Evolutionary conservation across 2,888 invertebrate species (phyloP).

Genomic region (Ametastegia equiseti): DNA sequence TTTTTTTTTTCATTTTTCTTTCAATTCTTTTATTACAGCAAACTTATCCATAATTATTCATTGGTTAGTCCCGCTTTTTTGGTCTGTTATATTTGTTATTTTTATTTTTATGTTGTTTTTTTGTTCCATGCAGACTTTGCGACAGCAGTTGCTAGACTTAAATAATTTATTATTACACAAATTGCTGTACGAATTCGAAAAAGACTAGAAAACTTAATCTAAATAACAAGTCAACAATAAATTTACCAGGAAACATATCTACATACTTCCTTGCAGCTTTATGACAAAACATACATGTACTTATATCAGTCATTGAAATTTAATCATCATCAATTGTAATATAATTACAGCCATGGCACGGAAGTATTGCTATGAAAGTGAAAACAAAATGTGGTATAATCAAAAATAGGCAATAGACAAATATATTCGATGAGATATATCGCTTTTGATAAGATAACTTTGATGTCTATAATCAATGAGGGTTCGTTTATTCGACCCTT

Average conservation of each 20-base stretch:
- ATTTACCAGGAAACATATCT: constrained; percentile 19
- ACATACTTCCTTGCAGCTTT: constrained; percentile 13
- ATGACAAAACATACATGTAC: neutral
- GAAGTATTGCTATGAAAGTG: constrained; percentile 25
- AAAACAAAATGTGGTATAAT: constrained; percentile 1
- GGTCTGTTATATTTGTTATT: constrained; percentile 54
- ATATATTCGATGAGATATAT: too few species aligned
- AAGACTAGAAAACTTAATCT: constrained; percentile 57
- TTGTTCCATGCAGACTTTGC: constrained; percentile 1
- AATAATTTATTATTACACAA: constrained; percentile 50
- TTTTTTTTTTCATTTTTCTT: neutral
- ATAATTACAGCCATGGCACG: constrained; percentile 23
- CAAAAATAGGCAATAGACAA: neutral
- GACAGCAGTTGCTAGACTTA: constrained; percentile 2
- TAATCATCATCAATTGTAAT: neutral
- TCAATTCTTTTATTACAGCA: constrained; percentile 27
- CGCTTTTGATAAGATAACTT: neutral
- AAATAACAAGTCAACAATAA: constrained; percentile 34
- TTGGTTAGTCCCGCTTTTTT: constrained; percentile 62
- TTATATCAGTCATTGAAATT: constrained; percentile 5
- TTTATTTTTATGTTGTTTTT: neutral
- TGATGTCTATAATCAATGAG: neutral
- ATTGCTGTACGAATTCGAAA: constrained; percentile 58
- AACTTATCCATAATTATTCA: constrained; percentile 39
- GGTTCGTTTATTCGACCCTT: neutral